Base-by-base conservation (phyloP, 64 coral and sea anemone species). In the Stylophora pistillata region DNA sequence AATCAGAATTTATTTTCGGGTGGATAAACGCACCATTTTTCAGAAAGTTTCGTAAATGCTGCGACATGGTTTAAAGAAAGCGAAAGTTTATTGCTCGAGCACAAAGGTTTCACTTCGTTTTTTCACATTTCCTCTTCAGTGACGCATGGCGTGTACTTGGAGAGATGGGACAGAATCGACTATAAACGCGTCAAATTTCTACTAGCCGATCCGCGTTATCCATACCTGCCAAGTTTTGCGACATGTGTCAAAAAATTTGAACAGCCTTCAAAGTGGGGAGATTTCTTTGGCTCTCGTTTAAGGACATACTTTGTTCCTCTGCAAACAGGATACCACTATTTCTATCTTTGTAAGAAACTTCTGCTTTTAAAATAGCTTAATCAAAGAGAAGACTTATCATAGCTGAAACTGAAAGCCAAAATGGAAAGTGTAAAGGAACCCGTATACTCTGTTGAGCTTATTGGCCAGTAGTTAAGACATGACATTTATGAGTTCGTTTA, bases 81-180 rank as follows among this genome's bases (percentile, higher is more conserved):
- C 4, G 1, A 60, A 16, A 17, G 17, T 64, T 64, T 4, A 21
- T 18, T 2, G 1, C 17, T 16, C 15, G 61, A 23, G 17, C 9
- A 9, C 14, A 20, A 64, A 64, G 17, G 17, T 64, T 64, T 23
- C 61, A 21, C 23, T 64, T 18, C 2, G 23, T 64, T 17, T n/a
- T 64, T 25, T 28, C 26, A 12, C 21, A 26, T n/a, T 25, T 68
- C 25, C 64, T 1, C 53, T 76, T 20, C 21, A 76, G 73, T 76
- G 73, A 76, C 18, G 18, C 77, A 53, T 15, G 94, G 94, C 33
- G 94, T 81, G 2, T 71, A 87, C 17, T 79, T 95, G 20, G 94
- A 95, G 30, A 95, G 91, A 88, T 95, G 94, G 94, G 94, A 91
- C 10, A 60, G 85, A 37, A 87, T 95, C 23, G 94, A 95, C 32